A percentile compares a stretch with the other conserved stretches of the same genome.
phyloP scores from a whole-genome alignment of 2,888 invertebrate genomes.

The Dasypogon diadema region DNA sequence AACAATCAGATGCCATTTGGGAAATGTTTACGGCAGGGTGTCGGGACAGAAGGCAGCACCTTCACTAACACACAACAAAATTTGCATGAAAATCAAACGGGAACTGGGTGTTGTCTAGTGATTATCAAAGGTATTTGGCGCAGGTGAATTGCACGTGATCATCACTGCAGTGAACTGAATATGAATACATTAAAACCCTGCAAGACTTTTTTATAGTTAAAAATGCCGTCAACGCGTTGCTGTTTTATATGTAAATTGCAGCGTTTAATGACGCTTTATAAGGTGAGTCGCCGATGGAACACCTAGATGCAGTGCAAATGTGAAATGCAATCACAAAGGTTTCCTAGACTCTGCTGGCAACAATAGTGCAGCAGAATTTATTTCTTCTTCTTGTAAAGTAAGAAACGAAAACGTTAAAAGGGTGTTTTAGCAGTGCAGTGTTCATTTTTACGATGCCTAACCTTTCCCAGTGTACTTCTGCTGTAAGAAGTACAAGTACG shows the following conservation, averaged over 20 bases:
- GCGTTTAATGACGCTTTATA: background rate
- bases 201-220: background rate
- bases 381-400: no score
- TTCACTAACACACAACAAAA: background rate
- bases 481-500: no score
- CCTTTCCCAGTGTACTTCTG: no score
- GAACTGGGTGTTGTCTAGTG: background rate
- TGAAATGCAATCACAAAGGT: no score
- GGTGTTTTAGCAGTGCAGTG: no score
- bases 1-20: background rate
- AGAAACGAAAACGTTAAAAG: background rate
- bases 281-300: background rate
- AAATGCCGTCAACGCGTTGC: background rate
- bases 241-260: background rate
- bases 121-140: conserved; percentile 26
- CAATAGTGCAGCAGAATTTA: no score
- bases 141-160: background rate
- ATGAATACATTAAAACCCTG: background rate
- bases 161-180: background rate
- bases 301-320: background rate
- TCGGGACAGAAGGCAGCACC: background rate
- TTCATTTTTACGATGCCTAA: no score
- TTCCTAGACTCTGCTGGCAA: no score
- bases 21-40: background rate
- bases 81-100: background rate